A percentile compares a stretch with the other conserved stretches of the same genome.
Evolutionary conservation across 1,140 invertebrate genomes (phyloP).

Genomic region (Rhyzopertha dominica): DNA sequence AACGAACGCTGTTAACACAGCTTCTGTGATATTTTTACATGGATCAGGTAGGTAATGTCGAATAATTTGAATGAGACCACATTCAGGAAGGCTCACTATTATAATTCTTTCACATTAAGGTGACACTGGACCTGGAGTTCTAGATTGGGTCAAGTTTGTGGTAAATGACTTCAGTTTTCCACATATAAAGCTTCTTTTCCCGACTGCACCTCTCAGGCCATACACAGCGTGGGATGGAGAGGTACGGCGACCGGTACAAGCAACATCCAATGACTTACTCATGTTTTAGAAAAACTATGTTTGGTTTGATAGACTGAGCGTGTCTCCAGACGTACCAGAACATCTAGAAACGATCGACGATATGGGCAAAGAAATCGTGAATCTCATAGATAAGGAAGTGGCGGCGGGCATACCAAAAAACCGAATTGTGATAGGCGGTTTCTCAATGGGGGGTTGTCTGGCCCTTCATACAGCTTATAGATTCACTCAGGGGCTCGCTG

Average conservation of each 20-base stretch:
- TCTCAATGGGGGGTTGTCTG: constrained; percentile 72
- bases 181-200: constrained; percentile 66
- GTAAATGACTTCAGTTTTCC: constrained; percentile 58
- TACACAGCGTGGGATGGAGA: constrained; percentile 60
- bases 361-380: constrained; percentile 52
- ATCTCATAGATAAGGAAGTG: constrained; percentile 60
- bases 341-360: constrained; percentile 53
- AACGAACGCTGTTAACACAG: constrained; percentile 45
- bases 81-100: neutral
- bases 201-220: constrained; percentile 61
- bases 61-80: constrained; percentile 9
- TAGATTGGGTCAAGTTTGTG: constrained; percentile 59
- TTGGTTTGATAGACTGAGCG: constrained; percentile 64
- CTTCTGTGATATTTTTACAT: constrained; percentile 57
- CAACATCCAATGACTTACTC: constrained; percentile 7
- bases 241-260: constrained; percentile 39
- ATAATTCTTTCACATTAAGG: constrained; percentile 46
- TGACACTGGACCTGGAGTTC: constrained; percentile 55
- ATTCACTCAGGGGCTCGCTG: constrained; percentile 56
- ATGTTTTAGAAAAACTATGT: constrained; percentile 53
- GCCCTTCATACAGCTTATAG: constrained; percentile 62
- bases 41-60: constrained; percentile 51
- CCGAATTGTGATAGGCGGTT: constrained; percentile 67
- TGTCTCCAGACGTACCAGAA: constrained; percentile 57
- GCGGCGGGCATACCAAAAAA: constrained; percentile 56